These are phyloP conservation scores for Protonemura montana DNA, from an alignment of 2,888 invertebrate species.

Conservation along the genomic window DNA sequence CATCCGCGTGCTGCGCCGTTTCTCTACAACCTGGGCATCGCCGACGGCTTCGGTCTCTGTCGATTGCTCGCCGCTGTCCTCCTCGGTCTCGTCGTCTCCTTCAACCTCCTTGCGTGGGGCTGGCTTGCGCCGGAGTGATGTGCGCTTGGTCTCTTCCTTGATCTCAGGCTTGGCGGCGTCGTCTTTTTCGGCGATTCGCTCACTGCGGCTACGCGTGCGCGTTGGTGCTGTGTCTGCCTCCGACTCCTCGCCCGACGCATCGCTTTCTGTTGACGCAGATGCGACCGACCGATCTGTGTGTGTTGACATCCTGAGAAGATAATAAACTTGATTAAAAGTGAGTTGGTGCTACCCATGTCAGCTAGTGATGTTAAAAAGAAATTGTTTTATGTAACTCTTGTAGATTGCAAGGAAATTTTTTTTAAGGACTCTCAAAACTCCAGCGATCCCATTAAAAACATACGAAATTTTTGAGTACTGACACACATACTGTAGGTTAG, in stretches of 20 bases:
- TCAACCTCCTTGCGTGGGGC: slow-evolving; percentile 49
- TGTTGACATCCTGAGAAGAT: slow-evolving; percentile 48
- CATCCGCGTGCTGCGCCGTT: slow-evolving; percentile 53
- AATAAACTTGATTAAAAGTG: too few species aligned
- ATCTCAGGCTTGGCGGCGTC: slow-evolving; percentile 10
- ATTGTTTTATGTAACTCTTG: too few species aligned
- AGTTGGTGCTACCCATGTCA: too few species aligned
- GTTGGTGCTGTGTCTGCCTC: slow-evolving; percentile 46
- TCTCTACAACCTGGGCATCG: slow-evolving; percentile 39
- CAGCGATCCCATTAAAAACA: too few species aligned
- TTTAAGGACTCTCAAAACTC: too few species aligned
- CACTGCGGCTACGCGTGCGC: slow-evolving; percentile 47
- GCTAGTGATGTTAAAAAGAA: too few species aligned
- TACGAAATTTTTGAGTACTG: too few species aligned
- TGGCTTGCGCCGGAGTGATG: slow-evolving; percentile 47
- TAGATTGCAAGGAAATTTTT: too few species aligned
- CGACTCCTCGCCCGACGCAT: slow-evolving; percentile 51
- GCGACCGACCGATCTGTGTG: slow-evolving; percentile 50
- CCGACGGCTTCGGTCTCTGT: slow-evolving; percentile 40
- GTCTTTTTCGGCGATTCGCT: slow-evolving; percentile 39
- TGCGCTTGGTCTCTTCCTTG: slow-evolving; percentile 38
- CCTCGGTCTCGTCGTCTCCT: slow-evolving; percentile 49
- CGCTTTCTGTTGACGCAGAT: slow-evolving; percentile 52
- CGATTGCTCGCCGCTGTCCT: slow-evolving; percentile 47
- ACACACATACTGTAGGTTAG: too few species aligned